Evolutionary conservation across 2,888 invertebrate species (phyloP), one percentile per base, ranked within the genome.

Genomic region (Branchipolynoe longqiensis): DNA sequence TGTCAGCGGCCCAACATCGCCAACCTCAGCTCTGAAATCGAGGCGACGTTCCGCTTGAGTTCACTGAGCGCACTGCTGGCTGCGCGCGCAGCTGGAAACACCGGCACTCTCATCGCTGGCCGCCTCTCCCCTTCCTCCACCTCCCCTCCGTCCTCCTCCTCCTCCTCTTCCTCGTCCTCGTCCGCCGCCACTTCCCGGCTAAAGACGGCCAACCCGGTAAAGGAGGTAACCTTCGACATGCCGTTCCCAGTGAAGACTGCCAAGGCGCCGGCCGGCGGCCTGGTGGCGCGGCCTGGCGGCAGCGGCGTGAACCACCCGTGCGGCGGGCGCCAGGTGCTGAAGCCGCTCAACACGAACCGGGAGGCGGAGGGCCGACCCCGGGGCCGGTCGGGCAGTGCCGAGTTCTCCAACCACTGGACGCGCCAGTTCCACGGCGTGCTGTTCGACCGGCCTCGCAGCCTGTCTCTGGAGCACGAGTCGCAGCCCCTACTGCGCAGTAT

Each of bases 381-480:
- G 6, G 33, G 31, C 18, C 41, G 78, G 12, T 78, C 78, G 4
- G 78, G 78, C 41, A 78, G 78, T 22, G 69, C 69, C 8, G 69
- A 69, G 69, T 69, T 69, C 38, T 69, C 82, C 58, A 62, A 83
- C 36, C 36, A 62, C 25, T 40, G 36, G 12, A 18, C 59, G 6
- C 28, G 58, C n/a, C 83, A 62, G 28, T 36, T 83, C 62, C 33
- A 62, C 14, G 59, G 62, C n/a, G 40, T 69, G 56, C 56, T 41
- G 48, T 84, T 40, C 33, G 84, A 84, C 14, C 41, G 84, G 28
- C 84, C 84, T 2, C 33, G 84, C 36, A 84, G 84, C 54, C 69
- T 84, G 31, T 84, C 84, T 25, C 41, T 84, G 31, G 84, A 84
- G 28, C 59, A 62, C 40, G 84, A 84, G 25, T 73, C 84, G 18